These are phyloP conservation scores for Lutjanus campechanus DNA, from an alignment of 2,797 vertebrate genomes.

Conservation along the genomic window DNA sequence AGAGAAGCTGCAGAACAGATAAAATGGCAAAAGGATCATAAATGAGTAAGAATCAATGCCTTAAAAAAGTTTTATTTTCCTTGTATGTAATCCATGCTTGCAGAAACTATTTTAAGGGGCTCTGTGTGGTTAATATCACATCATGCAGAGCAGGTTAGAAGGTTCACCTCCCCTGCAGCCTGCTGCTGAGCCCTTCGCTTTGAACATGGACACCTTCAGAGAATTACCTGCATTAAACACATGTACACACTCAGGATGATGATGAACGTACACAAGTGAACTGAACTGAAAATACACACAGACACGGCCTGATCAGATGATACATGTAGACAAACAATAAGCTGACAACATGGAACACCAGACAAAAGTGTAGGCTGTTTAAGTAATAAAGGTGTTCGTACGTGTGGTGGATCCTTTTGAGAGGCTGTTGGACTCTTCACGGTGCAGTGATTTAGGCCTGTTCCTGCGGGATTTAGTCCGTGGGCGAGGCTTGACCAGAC, in stretches of 20 bases:
- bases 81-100: not conserved
- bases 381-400: slow-evolving; percentile 72
- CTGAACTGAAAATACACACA: not conserved
- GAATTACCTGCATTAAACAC: slow-evolving; percentile 76
- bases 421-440: slow-evolving; percentile 86
- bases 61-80: slow-evolving; percentile 1
- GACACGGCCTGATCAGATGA: not conserved
- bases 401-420: slow-evolving; percentile 89
- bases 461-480: slow-evolving; percentile 86
- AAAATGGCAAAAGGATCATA: slow-evolving; percentile 5
- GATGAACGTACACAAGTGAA: not conserved
- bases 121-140: slow-evolving; percentile 29
- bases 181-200: slow-evolving; percentile 76
- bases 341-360: not conserved
- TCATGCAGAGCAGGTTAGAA: slow-evolving; percentile 77
- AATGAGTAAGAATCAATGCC: not conserved
- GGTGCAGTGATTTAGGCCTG: slow-evolving; percentile 92
- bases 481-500: slow-evolving; percentile 88
- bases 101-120: not conserved
- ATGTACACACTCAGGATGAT: slow-evolving; percentile 51
- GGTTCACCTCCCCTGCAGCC: slow-evolving; percentile 78
- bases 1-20: slow-evolving; percentile 1
- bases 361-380: not conserved
- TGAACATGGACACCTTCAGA: slow-evolving; percentile 78
- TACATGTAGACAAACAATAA: slow-evolving; percentile 2